Evolutionary conservation across 2,888 invertebrate genomes (phyloP), one percentile per base, ranked within the genome.

Genomic region (Campoletis raptor): DNA sequence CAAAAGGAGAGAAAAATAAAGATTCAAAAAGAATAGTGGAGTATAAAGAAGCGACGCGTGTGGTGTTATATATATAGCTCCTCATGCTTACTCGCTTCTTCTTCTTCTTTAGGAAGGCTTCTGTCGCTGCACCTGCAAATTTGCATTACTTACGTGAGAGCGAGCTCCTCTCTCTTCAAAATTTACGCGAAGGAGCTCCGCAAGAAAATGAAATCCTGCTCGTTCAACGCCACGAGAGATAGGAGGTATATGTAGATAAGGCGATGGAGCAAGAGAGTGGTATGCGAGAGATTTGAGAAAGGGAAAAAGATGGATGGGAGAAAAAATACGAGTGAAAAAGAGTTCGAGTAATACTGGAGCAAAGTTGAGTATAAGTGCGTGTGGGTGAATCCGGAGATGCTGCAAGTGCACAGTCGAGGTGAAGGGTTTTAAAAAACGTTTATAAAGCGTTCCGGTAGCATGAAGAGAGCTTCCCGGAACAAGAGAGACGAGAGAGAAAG

Each of bases 141-240:
- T 89, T 88, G 83, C 89, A 88, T 89, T 89, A 87, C 87, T 85
- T 88, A 85, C 83, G 81, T 72, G 78, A 67, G 73, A 66, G 73
- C 67, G 73, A 15, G 21, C 52, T 24, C 61, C 61, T 61, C 72
- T 66, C 76, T 61, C 64, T 54, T 74, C 82, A 83, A 86, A 88
- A 89, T 88, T 87, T 88, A 81, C 83, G 85, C 73, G 88, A 88
- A 88, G 81, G 82, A 86, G 76, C 78, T 79, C 54, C 79, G 72
- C 82, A 66, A 81, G 86, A 86, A 88, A 89, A 88, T 88, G 88
- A 86, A 88, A 87, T 87, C 83, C 85, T 61, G 83, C 81, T 73
- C 30, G 72, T 77, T 81, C 40, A 48, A 52, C 37, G 76, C 64
- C 52, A 21, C 61, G 61, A 12, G 69, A 79, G 76, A 74, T 54